Evolutionary conservation across 2,888 invertebrate genomes (phyloP), one percentile per base, ranked within the genome.

Genomic region (Papilio demoleus): DNA sequence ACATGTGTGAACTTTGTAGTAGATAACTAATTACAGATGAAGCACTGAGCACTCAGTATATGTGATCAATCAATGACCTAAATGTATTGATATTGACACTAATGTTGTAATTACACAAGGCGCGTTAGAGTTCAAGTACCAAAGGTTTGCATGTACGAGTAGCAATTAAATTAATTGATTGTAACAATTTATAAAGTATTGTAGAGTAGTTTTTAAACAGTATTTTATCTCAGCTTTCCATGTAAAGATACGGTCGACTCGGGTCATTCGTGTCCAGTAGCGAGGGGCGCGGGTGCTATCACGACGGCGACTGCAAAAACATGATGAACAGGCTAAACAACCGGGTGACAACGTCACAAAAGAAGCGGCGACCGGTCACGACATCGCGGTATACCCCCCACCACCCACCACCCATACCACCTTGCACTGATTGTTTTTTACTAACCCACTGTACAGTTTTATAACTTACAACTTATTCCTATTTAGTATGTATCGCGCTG

Each of bases 311-410:
- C 19, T 4, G 24, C 50, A 63, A 63, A 63, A 63, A 63, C 47
- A 63, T 63, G 63, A 63, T 50, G 63, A 45, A 63, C 45, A 63
- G 34, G 47, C 63, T 9, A 22, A 36, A 63, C 63, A 50, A 63
- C 22, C 50, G 31, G 47, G 47, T 36, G 63, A 36, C 63, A 63
- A 50, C 34, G 34, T 50, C 17, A 36, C 34, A 36, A 12, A 47
- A 50, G 63, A 50, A 34, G 47, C 12, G 6, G 14, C 47, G 34
- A 9, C 34, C 47, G 31, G 61, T 22, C 61, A 34, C 62, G 47
- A 19, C 62, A 62, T 14, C 47, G 22, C 59, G 8, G 27, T n/a
- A 14, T 9, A 9, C 45, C 9, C 31, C 61, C 11, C 9, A 1
- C 42, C 6, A n/a, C n/a, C n/a, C 45, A 45, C 47, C 4, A 19